Percentiles rank a stretch among this genome's conserved stretches.
These are phyloP conservation scores for Chaetodon trifasciatus DNA, from an alignment of 2,797 vertebrate genomes.

Conservation along the genomic window DNA sequence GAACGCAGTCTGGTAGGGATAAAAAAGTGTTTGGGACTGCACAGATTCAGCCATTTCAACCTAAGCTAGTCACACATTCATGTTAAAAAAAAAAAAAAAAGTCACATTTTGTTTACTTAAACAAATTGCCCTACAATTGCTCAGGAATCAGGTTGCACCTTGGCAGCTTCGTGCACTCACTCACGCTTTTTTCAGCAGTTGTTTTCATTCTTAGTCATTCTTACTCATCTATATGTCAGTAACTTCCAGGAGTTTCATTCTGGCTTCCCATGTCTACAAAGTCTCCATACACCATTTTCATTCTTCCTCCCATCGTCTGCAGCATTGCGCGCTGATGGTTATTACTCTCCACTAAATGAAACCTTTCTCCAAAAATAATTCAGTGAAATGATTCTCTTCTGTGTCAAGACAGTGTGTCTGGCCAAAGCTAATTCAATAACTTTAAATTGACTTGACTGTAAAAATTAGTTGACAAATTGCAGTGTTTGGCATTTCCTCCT, in stretches of 20 bases:
- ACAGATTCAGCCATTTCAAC: constrained; percentile 10
- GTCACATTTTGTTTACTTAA: constrained; percentile 19
- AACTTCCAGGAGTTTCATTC: constrained; percentile 35
- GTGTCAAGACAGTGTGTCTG: constrained; percentile 81
- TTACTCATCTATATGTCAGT: constrained; percentile 22
- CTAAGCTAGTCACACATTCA: constrained; percentile 16
- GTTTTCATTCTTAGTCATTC: constrained; percentile 21
- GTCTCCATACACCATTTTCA: constrained; percentile 14
- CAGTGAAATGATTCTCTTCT: constrained; percentile 65
- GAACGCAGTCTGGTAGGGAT: constrained; percentile 30
- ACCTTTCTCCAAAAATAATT: constrained; percentile 74
- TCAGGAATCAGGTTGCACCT: constrained; percentile 36
- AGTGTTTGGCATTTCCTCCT: constrained; percentile 36
- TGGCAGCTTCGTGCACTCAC: constrained; percentile 16
- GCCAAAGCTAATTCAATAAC: constrained; percentile 75
- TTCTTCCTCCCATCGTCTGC: constrained; percentile 17
- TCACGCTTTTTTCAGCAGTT: constrained; percentile 2
- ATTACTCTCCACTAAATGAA: constrained; percentile 61
- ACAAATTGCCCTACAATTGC: constrained; percentile 26
- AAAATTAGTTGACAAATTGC: constrained; percentile 68
- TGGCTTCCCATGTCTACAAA: constrained; percentile 1
- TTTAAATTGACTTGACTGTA: constrained; percentile 62
- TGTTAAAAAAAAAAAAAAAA: constrained; percentile 9
- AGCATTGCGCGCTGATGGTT: constrained; percentile 53
- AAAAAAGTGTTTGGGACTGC: constrained; percentile 25